Evolutionary conservation across 2,113 vertebrate genomes (phyloP).

Genomic region (Pygoscelis antarcticus): DNA sequence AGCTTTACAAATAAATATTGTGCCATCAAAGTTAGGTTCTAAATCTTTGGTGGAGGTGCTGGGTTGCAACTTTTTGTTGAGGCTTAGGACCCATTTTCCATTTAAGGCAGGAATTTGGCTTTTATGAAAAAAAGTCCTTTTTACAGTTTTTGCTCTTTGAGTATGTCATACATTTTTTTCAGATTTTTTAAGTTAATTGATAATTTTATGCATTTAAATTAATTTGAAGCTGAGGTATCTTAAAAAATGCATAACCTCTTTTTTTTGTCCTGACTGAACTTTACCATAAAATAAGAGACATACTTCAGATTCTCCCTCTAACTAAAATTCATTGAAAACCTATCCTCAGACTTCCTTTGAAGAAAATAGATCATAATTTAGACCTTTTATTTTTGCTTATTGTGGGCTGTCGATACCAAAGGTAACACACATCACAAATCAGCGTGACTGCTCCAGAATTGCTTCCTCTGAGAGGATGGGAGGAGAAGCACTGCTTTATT

Average conservation of each 20-base stretch:
- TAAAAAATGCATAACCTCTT: background rate
- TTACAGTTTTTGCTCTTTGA: background rate
- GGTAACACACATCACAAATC: background rate
- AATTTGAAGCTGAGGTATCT: background rate
- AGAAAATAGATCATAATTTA: background rate
- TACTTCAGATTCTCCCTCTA: background rate
- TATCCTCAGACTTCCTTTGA: background rate
- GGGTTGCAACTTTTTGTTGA: background rate
- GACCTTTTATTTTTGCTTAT: background rate
- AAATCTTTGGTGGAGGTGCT: background rate
- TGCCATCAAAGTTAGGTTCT: background rate
- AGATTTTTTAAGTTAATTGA: background rate
- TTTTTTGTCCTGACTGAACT: background rate
- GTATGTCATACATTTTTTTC: background rate
- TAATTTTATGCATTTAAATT: background rate
- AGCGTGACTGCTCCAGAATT: background rate
- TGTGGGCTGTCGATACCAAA: background rate
- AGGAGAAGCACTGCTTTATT: background rate
- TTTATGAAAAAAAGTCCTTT: background rate
- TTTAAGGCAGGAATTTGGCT: background rate
- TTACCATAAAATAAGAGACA: background rate
- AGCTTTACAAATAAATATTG: background rate
- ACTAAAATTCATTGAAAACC: background rate
- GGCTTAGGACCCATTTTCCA: background rate
- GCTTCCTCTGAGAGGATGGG: background rate